Evolutionary conservation across 1,140 invertebrate genomes (phyloP).

Genomic region (Aphelinus atriplicis): DNA sequence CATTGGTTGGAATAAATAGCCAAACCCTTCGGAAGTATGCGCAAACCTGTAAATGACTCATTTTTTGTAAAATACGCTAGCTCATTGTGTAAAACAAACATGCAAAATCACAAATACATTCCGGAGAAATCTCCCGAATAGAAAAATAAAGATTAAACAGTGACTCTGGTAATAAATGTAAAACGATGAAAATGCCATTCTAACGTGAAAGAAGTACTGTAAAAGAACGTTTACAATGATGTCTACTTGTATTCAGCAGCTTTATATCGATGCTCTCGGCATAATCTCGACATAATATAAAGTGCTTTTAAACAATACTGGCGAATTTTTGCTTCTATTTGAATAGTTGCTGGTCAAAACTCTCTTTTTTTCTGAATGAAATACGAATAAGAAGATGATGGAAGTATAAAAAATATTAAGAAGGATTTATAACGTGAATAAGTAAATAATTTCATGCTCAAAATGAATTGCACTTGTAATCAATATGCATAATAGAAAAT

Average conservation of each 20-base stretch:
- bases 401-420: background rate
- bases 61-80: conserved; percentile 57
- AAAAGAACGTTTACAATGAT: conserved; percentile 20
- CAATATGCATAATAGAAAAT: too few species aligned
- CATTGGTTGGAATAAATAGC: background rate
- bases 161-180: background rate
- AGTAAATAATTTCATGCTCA: background rate
- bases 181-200: background rate
- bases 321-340: conserved; percentile 13
- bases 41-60: conserved; percentile 54
- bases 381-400: background rate
- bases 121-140: background rate
- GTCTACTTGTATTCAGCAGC: conserved; percentile 23
- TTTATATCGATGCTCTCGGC: conserved; percentile 21
- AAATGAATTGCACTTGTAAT: conserved; percentile 2
- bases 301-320: conserved; percentile 18
- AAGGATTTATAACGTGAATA: background rate
- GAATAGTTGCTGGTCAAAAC: background rate
- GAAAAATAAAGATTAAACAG: background rate
- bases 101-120: conserved; percentile 17
- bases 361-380: background rate
- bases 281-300: conserved; percentile 28
- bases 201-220: background rate
- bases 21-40: conserved; percentile 50
- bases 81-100: conserved; percentile 36